Evolutionary conservation across 1,140 invertebrate species (phyloP), one percentile per base, ranked within the genome.

Genomic region (Trialeurodes vaporariorum): DNA sequence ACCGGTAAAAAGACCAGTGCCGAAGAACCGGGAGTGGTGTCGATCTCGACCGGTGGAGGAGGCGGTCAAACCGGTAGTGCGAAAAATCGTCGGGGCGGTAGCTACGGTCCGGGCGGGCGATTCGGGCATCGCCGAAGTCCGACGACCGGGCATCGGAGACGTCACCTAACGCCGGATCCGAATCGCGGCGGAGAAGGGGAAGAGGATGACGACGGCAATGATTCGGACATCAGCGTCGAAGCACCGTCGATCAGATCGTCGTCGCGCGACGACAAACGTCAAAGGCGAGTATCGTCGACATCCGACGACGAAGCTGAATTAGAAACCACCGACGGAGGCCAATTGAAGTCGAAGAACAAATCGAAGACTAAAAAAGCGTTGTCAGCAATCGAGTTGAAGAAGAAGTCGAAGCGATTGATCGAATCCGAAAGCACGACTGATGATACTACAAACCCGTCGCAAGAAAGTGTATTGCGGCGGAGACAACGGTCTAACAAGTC

Each of bases 231-330:
- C 34, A 49, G 34, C 34, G n/a, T n/a, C n/a, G n/a, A n/a, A 49
- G 34, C 34, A 17, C 34, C 34, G 34, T 49, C 34, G 34, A 17
- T 5, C 34, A 49, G 34, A 17, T n/a, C n/a, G n/a, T n/a, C n/a
- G n/a, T n/a, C n/a, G n/a, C n/a, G n/a, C n/a, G n/a, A n/a, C n/a
- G 62, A 67, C 62, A 63, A 25, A 25, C 23, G 21, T 9, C 22
- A 63, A 26, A 23, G 22, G 62, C 23, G 26, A 5, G 17, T 49
- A 5, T 49, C 34, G 17, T 49, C 34, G 5, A 49, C 34, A 5
- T 49, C 34, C 5, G 34, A 49, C 34, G 34, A 49, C 34, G 34
- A 49, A 49, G 34, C 34, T 17, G 34, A 49, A 49, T n/a, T n/a
- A n/a, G n/a, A n/a, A n/a, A n/a, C n/a, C n/a, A n/a, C n/a, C n/a